These are phyloP conservation scores for Plectus sambesii DNA, from an alignment of 1,140 invertebrate genomes.

Conservation along the genomic window DNA sequence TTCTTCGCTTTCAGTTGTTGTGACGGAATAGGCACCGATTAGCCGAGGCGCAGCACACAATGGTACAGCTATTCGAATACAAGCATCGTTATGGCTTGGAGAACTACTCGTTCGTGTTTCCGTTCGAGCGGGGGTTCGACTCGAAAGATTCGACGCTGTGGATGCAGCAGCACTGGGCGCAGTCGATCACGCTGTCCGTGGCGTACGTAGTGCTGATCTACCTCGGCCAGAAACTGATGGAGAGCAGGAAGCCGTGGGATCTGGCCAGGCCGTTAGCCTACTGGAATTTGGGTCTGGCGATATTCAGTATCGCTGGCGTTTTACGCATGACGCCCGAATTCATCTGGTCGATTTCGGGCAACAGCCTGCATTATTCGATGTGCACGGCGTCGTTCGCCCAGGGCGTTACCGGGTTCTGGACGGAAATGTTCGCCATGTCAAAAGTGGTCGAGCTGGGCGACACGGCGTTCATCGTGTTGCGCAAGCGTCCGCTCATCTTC, in stretches of 20 bases:
- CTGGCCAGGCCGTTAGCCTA: conserved; percentile 71
- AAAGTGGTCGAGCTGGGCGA: conserved; percentile 49
- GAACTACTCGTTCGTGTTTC: conserved; percentile 85
- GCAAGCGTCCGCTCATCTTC: conserved; percentile 43
- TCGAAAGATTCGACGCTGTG: conserved; percentile 71
- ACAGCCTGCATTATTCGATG: conserved; percentile 41
- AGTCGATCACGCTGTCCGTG: conserved; percentile 60
- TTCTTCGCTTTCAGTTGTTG: too few relatives aligned
- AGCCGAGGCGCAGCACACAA: too few relatives aligned
- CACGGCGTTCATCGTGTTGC: conserved; percentile 41
- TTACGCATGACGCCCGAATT: conserved; percentile 44
- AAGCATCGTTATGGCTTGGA: conserved; percentile 38
- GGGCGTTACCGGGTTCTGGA: conserved; percentile 84
- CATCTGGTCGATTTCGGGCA: conserved; percentile 32
- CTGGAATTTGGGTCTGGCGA: conserved; percentile 80
- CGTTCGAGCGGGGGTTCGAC: conserved; percentile 83
- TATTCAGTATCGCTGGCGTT: conserved; percentile 69
- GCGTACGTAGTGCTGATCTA: conserved; percentile 88
- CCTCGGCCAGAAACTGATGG: conserved; percentile 58
- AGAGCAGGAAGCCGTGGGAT: conserved; percentile 33
- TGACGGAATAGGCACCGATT: too few relatives aligned
- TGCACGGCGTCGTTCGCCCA: conserved; percentile 58
- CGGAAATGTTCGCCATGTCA: conserved; percentile 48
- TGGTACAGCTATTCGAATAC: conserved; percentile 40
- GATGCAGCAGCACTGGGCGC: conserved; percentile 90